Evolutionary conservation across 1,140 invertebrate species (phyloP).

Genomic region (Apis laboriosa): DNA sequence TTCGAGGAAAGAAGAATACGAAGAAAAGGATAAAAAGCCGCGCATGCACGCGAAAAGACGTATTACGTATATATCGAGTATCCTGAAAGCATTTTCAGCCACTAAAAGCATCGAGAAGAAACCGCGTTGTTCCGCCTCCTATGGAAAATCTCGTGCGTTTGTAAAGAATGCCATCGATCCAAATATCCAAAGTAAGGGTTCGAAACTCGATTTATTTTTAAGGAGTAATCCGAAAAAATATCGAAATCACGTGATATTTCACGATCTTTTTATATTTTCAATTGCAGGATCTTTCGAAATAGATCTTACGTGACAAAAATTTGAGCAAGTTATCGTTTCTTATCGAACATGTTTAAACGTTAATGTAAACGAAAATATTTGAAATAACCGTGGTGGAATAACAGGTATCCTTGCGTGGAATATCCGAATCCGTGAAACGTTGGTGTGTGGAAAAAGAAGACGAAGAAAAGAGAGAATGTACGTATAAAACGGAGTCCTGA

Average conservation of each 20-base stretch:
- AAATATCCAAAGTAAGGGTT: too few relatives aligned
- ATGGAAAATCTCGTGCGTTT: background rate
- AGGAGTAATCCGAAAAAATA: too few relatives aligned
- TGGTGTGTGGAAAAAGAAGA: background rate
- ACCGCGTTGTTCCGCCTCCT: background rate
- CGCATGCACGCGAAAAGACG: background rate
- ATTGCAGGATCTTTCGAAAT: too few relatives aligned
- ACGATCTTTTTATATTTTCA: too few relatives aligned
- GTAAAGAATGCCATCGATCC: background rate
- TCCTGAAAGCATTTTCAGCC: slow-evolving; percentile 26
- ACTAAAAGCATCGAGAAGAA: slow-evolving; percentile 18
- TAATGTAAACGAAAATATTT: background rate
- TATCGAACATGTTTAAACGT: background rate
- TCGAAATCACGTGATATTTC: too few relatives aligned
- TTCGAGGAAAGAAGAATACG: background rate
- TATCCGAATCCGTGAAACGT: slow-evolving; percentile 10
- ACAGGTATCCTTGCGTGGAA: background rate
- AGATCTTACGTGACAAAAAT: too few relatives aligned
- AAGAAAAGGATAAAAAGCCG: background rate
- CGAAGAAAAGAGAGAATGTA: slow-evolving; percentile 44
- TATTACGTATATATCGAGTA: background rate
- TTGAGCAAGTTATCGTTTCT: too few relatives aligned
- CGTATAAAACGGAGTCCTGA: slow-evolving; percentile 63
- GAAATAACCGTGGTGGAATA: background rate
- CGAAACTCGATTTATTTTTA: too few relatives aligned